These are phyloP conservation scores for Scaptomyza hsui DNA, from an alignment of 1,140 invertebrate species.

Conservation along the genomic window DNA sequence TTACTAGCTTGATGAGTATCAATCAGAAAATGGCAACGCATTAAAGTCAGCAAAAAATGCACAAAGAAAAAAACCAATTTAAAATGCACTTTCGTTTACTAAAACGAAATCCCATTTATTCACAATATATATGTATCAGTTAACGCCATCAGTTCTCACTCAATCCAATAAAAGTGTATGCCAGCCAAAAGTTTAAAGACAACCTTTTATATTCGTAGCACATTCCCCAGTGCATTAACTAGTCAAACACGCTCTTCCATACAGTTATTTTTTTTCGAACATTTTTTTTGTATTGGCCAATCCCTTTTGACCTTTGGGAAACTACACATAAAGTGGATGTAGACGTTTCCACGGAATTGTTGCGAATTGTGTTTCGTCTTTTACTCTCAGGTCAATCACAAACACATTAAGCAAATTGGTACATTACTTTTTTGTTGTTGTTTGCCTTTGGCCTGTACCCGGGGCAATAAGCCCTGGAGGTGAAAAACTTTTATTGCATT, in stretches of 20 bases:
- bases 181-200: background rate
- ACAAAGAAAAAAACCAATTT: background rate
- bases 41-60: no score
- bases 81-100: background rate
- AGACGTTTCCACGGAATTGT: constrained; percentile 14
- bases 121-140: no score
- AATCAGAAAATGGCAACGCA: background rate
- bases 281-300: constrained; percentile 10
- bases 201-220: background rate
- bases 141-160: background rate
- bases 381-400: constrained; percentile 67
- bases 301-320: constrained; percentile 32
- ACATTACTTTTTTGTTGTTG: constrained; percentile 53
- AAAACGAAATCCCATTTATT: background rate
- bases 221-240: constrained; percentile 6
- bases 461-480: constrained; percentile 50
- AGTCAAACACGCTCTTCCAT: constrained; percentile 6
- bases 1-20: no score
- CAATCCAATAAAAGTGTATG: background rate
- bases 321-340: constrained; percentile 14
- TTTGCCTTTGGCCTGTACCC: constrained; percentile 20
- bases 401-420: constrained; percentile 74
- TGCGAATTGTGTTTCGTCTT: constrained; percentile 1
- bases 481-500: constrained; percentile 73
- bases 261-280: background rate